These are phyloP conservation scores for Syngnathoides biaculeatus DNA, from an alignment of 2,113 vertebrate genomes.

Conservation along the genomic window DNA sequence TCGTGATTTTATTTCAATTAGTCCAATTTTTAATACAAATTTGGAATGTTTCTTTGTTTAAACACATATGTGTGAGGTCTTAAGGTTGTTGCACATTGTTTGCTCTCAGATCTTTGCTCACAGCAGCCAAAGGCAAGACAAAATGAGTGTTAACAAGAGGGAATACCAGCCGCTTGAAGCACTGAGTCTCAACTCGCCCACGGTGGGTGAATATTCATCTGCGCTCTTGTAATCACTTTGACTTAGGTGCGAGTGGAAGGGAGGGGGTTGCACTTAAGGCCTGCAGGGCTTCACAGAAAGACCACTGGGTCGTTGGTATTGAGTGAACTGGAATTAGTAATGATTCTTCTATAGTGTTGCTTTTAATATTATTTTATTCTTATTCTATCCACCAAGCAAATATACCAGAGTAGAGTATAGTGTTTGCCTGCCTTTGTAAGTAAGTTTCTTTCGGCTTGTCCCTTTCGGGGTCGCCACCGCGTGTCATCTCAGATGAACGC, in stretches of 20 bases:
- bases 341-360: constrained; percentile 1
- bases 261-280: constrained; percentile 50
- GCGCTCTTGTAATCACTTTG: constrained; percentile 51
- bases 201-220: constrained; percentile 57
- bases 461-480: too few relatives aligned
- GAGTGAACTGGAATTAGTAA: constrained; percentile 26
- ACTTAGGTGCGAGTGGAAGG: constrained; percentile 44
- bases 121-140: constrained; percentile 51
- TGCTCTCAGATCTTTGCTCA: constrained; percentile 40
- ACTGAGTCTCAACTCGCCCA: constrained; percentile 27
- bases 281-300: constrained; percentile 41
- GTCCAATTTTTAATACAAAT: neutral
- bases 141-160: constrained; percentile 57
- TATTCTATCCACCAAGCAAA: neutral
- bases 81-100: constrained; percentile 35
- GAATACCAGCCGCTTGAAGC: constrained; percentile 42
- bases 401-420: neutral
- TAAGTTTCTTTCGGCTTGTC: too few relatives aligned
- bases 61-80: neutral
- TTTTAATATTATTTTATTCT: neutral
- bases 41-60: too few relatives aligned
- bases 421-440: neutral
- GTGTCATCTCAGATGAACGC: too few relatives aligned
- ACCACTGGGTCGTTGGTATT: constrained; percentile 39
- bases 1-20: neutral